Percentiles rank a stretch among this genome's conserved stretches.
These are phyloP conservation scores for Ceuthmochares aereus DNA, from an alignment of 2,113 vertebrate genomes.

Conservation along the genomic window DNA sequence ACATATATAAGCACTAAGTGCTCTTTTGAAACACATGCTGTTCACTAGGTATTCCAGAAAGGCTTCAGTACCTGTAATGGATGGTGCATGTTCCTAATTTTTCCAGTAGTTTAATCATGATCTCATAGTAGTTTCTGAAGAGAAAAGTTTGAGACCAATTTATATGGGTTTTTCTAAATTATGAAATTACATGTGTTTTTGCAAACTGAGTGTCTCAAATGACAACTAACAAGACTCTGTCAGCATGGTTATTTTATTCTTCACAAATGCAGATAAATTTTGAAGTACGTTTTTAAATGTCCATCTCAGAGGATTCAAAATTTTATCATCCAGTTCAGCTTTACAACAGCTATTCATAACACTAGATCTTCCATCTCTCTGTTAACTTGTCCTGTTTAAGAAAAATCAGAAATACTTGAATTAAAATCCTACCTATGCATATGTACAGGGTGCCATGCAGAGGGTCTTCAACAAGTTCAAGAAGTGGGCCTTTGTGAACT, in stretches of 20 bases:
- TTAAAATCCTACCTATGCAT: not conserved
- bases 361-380: not conserved
- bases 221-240: not conserved
- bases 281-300: not conserved
- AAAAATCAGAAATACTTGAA: not conserved
- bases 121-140: not conserved
- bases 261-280: not conserved
- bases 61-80: not conserved
- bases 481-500: not conserved
- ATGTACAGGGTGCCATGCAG: too few species aligned
- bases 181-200: not conserved
- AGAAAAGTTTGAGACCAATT: not conserved
- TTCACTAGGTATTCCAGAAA: not conserved
- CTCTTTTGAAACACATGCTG: not conserved
- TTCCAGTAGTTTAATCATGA: not conserved
- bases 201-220: not conserved
- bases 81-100: not conserved
- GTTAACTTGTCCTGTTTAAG: not conserved
- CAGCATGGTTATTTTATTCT: not conserved
- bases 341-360: not conserved
- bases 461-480: not conserved
- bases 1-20: not conserved
- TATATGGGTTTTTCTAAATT: too few species aligned
- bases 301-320: not conserved
- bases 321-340: not conserved